A percentile compares a stretch with the other conserved stretches of the same genome.
Evolutionary conservation across 2,113 vertebrate species (phyloP).

Genomic region (Megaceryle torquata): DNA sequence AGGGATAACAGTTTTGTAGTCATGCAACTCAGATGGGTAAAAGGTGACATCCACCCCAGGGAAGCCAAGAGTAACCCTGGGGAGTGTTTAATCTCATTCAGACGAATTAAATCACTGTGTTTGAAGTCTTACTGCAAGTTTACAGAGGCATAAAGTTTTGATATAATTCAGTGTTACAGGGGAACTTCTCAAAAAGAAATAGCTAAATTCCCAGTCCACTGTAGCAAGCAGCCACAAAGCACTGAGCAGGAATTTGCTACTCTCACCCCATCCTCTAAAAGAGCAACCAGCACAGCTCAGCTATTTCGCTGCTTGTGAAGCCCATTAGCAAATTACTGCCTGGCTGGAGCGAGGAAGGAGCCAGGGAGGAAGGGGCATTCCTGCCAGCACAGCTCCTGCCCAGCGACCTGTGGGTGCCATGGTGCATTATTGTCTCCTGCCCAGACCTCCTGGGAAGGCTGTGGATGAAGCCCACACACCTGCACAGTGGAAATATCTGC

Average conservation of each 20-base stretch:
- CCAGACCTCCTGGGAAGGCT: background rate
- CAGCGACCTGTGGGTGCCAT: accelerated
- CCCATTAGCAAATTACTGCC: constrained; percentile 25
- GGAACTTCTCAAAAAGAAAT: background rate
- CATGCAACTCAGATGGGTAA: background rate
- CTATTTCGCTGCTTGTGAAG: background rate
- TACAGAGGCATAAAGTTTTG: constrained; percentile 7
- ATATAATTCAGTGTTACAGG: background rate
- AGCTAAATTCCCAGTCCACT: accelerated
- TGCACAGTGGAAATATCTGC: background rate
- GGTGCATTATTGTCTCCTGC: accelerated
- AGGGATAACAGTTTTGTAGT: background rate
- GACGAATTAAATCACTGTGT: background rate
- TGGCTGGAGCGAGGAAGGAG: background rate
- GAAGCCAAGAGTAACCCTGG: background rate
- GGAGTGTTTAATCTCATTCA: constrained; percentile 39
- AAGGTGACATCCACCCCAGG: constrained; percentile 12
- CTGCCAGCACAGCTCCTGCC: background rate
- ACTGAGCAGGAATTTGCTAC: background rate
- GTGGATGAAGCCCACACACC: background rate
- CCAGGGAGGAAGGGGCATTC: background rate
- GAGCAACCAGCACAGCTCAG: background rate
- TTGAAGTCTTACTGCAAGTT: constrained; percentile 8
- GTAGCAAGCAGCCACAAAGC: background rate
- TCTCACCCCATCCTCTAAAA: background rate